Conservation (phyloP, 2,113 vertebrate genomes). For the Cynopterus brachyotis region DNA sequence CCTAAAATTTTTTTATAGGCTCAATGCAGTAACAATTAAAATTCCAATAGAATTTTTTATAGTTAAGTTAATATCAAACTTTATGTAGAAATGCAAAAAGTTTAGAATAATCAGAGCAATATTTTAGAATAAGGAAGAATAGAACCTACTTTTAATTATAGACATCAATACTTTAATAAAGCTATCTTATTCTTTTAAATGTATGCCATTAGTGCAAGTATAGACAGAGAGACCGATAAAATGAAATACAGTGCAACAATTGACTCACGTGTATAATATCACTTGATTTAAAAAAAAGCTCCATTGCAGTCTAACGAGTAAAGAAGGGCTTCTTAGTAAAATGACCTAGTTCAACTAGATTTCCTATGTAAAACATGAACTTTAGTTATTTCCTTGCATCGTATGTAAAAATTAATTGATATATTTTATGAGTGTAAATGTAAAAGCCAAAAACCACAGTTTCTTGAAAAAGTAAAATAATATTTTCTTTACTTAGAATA, state of each 20-base stretch:
- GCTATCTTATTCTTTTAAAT: neutral
- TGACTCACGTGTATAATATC: neutral
- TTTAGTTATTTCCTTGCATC: neutral
- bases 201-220: neutral
- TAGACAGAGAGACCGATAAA: neutral
- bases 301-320: neutral
- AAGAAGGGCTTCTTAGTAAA: neutral
- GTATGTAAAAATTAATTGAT: neutral
- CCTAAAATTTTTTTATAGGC: neutral
- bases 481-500: neutral
- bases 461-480: neutral
- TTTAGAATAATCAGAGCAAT: neutral
- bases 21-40: neutral
- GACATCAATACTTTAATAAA: neutral
- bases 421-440: neutral
- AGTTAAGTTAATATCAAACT: neutral
- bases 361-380: neutral
- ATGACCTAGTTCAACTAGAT: neutral
- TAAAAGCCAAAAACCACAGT: neutral
- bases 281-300: neutral
- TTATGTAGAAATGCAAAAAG: neutral
- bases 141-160: neutral
- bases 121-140: neutral
- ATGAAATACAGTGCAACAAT: neutral
- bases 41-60: neutral